Evolutionary conservation across 2,113 vertebrate species (phyloP).

Genomic region (Cyphomyrus plagiostoma): DNA sequence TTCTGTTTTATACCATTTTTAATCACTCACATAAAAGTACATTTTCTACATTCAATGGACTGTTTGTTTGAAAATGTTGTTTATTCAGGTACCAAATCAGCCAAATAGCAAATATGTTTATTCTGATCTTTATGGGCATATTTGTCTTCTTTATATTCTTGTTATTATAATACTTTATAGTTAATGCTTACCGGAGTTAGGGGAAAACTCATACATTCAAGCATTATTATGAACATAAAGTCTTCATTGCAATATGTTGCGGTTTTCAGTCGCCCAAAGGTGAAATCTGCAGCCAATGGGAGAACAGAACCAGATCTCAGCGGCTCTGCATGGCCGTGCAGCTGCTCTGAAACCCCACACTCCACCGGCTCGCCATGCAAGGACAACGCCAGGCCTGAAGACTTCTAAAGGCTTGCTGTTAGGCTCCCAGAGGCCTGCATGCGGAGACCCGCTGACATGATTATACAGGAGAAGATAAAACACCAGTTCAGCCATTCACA

Average conservation of each 20-base stretch:
- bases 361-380: background rate
- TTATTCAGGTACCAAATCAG: background rate
- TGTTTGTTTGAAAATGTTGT: background rate
- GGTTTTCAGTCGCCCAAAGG: background rate
- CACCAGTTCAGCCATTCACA: background rate
- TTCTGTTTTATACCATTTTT: background rate
- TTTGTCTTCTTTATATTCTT: constrained; percentile 1
- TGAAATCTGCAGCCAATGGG: background rate
- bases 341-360: background rate
- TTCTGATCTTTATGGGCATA: background rate
- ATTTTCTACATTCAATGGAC: background rate
- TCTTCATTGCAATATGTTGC: background rate
- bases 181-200: background rate
- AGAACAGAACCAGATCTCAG: background rate
- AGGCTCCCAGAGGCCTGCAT: background rate
- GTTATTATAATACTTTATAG: background rate
- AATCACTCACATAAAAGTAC: background rate
- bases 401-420: background rate
- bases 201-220: background rate
- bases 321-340: background rate
- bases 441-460: background rate
- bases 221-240: background rate
- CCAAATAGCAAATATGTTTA: background rate
- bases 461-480: background rate
- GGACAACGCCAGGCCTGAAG: background rate